A percentile compares a stretch with the other conserved stretches of the same genome.
These are phyloP conservation scores for Gracilinanus agilis DNA, from an alignment of 2,113 vertebrate species.

Conservation along the genomic window DNA sequence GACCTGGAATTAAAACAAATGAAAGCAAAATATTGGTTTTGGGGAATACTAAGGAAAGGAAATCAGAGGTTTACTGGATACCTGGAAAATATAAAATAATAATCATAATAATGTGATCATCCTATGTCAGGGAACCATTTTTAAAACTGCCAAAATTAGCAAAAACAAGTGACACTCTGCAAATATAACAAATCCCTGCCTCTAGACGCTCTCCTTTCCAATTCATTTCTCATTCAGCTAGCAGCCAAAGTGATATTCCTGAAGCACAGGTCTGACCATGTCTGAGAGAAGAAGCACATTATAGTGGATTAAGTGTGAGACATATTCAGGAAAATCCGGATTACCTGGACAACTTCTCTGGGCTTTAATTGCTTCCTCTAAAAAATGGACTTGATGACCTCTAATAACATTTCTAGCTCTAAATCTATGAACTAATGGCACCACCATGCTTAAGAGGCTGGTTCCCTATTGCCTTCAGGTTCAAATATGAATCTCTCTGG, in stretches of 20 bases:
- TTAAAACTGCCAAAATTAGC: neutral
- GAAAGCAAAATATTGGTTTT: neutral
- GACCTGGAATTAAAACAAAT: neutral
- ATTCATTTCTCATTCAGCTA: neutral
- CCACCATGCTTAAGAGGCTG: neutral
- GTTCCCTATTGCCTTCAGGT: neutral
- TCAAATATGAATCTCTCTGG: neutral
- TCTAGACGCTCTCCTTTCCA: neutral
- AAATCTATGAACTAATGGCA: neutral
- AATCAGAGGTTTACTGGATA: neutral
- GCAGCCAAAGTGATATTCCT: neutral
- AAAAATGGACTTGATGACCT: neutral
- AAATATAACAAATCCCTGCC: neutral
- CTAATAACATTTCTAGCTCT: neutral
- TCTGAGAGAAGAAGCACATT: neutral
- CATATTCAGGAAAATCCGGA: neutral
- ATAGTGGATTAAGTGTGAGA: neutral
- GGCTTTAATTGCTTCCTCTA: neutral
- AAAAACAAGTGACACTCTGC: neutral
- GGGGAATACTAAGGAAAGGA: neutral
- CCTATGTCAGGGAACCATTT: neutral
- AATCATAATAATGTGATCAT: neutral
- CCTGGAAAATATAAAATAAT: neutral
- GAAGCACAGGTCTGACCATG: neutral
- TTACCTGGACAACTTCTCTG: neutral